Base-by-base conservation (phyloP, 2,888 invertebrate genomes). In the Caradrina clavipalpis region DNA sequence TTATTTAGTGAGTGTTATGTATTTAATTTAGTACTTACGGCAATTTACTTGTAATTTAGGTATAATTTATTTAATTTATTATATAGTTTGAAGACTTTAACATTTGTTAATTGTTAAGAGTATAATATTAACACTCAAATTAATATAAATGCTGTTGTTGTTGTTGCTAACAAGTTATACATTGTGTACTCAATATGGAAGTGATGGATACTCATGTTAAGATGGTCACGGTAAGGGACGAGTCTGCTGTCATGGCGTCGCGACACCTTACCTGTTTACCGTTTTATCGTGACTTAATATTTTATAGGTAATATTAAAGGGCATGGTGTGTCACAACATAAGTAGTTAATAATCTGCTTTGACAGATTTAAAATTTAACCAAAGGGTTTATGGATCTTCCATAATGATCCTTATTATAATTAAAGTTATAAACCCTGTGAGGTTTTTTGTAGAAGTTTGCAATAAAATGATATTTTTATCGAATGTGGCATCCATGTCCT, bases 111-210 rank as follows among this genome's bases (percentile, higher is more conserved):
- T 86, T 89, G 89, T 88, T 91, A 91, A 91, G 86, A 84, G 82
- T 88, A 89, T 89, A 86, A 89, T 91, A 91, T 93, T 89, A 91
- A 92, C 88, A 89, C 87, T 90, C 88, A 91, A 90, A 91, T 90
- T 92, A 92, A 93, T 92, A 94, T 93, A 93, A 95, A 94, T 78
- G 95, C 95, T 95, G 95, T 96, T 96, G 95, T 95, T 95, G 95
- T 95, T 96, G 95, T 95, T 96, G 95, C 95, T 95, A 92, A 89
- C 93, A 89, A 95, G 92, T 95, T 95, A 94, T 94, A 94, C 91
- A 93, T 91, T 93, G 90, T 94, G 89, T 94, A 94, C 87, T 91
- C 92, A 86, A 83, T 89, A 90, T 87, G 89, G 86, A 90, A 90
- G 85, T 84, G 89, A 89, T 86, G 87, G 87, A 87, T 89, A 89